Conservation (phyloP, 92 coral and sea anemone genomes). For the Micromussa lordhowensis region DNA sequence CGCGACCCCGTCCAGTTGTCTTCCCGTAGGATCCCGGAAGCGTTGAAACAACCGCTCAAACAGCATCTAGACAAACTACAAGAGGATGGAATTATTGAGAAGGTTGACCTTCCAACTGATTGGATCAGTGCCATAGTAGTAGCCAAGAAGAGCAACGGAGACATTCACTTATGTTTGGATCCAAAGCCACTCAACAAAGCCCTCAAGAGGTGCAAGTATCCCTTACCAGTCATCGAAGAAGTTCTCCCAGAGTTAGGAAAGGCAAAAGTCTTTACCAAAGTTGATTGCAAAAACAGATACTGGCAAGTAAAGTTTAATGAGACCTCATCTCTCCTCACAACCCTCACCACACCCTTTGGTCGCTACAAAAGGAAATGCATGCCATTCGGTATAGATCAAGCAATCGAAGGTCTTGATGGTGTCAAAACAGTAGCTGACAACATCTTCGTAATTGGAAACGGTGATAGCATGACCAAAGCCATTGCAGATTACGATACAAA, state of each 20-base stretch:
- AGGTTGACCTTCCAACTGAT: no score
- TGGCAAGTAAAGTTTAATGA: conserved; percentile 10
- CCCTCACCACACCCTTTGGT: conserved; percentile 35
- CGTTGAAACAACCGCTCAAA: neutral
- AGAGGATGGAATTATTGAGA: neutral
- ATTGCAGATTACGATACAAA: conserved; percentile 42
- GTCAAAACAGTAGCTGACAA: conserved; percentile 54
- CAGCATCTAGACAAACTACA: conserved; percentile 7
- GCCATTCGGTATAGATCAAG: conserved; percentile 46
- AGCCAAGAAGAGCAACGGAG: conserved; percentile 31
- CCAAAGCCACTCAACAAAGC: conserved; percentile 29
- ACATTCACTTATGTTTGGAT: conserved; percentile 38
- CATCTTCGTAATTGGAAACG: conserved; percentile 55
- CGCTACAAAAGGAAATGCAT: conserved; percentile 18
- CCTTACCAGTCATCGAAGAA: conserved; percentile 16
- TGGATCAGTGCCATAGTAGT: neutral
- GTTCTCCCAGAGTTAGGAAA: neutral
- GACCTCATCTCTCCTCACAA: neutral
- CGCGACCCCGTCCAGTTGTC: no score
- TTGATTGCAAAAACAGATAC: conserved; percentile 16
- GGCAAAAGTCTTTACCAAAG: conserved; percentile 5
- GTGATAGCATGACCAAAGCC: conserved; percentile 34
- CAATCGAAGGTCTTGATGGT: conserved; percentile 34
- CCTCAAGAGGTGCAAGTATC: conserved; percentile 20
- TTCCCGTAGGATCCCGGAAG: conserved; percentile 9